Evolutionary conservation across 2,113 vertebrate species (phyloP), one percentile per base, ranked within the genome.

Genomic region (Octodon degus): DNA sequence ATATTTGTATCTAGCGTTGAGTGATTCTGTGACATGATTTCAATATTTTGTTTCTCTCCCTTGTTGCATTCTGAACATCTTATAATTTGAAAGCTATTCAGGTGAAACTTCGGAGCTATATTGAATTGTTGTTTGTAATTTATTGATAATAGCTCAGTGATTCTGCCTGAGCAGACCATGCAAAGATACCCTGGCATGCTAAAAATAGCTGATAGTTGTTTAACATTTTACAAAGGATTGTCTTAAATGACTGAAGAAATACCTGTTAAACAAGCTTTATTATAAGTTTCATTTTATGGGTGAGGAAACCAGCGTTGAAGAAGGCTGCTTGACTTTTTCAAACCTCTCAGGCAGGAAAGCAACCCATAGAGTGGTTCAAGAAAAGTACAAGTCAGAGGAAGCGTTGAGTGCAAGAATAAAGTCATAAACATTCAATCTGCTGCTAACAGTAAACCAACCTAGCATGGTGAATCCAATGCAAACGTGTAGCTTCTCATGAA

Each of bases 181-280:
- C 74, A 58, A n/a, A 93, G 65, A 95, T 92, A 86, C 4, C 25
- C 47, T 86, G 62, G 86, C 86, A 89, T 82, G 32, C 67, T 93
- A 83, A 96, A 95, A 97, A 96, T 93, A 96, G 74, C 76, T 93
- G 94, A 92, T 84, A 80, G 94, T 96, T 97, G 89, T 91, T 96
- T 86, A 89, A 62, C 32, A 68, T 95, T 96, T 97, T 86, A 43
- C 34, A 92, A 96, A 91, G 65, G 65, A 95, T 97, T 89, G 94
- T 96, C 53, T 92, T 83, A 92, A 93, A 63, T 76, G 91, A 63
- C 91, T 94, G 91, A 96, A 86, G 91, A 97, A 86, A 96, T 79
- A 95, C 92, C 55, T 79, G 67, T 96, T 96, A 90, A 95, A 89
- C 86, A 97, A 95, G 82, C 72, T 79, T 96, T 94, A 93, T 96